Evolutionary conservation across 2,888 invertebrate species (phyloP), one percentile per base, ranked within the genome.

Genomic region (Scaptomyza tumidula): DNA sequence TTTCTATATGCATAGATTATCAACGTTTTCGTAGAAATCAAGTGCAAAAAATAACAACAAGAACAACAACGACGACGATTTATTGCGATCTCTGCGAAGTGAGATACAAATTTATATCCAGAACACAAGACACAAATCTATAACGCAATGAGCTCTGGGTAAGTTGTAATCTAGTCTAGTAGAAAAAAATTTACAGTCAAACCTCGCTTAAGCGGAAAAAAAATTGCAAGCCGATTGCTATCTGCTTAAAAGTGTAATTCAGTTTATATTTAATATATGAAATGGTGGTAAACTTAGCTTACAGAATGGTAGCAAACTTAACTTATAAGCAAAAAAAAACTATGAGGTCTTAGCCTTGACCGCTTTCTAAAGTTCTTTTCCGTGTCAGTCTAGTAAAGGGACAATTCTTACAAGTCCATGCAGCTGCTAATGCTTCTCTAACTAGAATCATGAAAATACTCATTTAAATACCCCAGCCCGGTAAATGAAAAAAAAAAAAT

Each of bases 101-200:
- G 63, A 53, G 55, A 49, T 48, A 14, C 14, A 10, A 59, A 41
- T 59, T 48, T 11, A 19, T 35, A 43, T 41, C 33, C 33, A 37
- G 44, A 55, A 48, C 74, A 58, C 41, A 44, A 35, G 53, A 56
- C 63, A 66, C 43, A 68, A 72, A 71, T 19, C 56, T 41, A 52
- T 59, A 45, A 39, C 19, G 56, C 39, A 54, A 85, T 86, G 85
- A 86, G 68, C 72, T 82, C 85, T 75, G 85, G 85, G 85, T 86
- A 72, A 88, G 85, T 79, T 50, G 10, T n/a, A 39, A 14, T 24
- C 0, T 24, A 2, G 19, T 19, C 19, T 19, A 19, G 19, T 19
- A 19, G 19, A 19, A 19, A 19, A 1, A 24, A 24, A 24, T 24
- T 4, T 24, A 24, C 24, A 24, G 24, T 24, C 4, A 24, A 24